These are phyloP conservation scores for Xestia c-nigrum DNA, from an alignment of 2,888 invertebrate genomes.

Conservation along the genomic window DNA sequence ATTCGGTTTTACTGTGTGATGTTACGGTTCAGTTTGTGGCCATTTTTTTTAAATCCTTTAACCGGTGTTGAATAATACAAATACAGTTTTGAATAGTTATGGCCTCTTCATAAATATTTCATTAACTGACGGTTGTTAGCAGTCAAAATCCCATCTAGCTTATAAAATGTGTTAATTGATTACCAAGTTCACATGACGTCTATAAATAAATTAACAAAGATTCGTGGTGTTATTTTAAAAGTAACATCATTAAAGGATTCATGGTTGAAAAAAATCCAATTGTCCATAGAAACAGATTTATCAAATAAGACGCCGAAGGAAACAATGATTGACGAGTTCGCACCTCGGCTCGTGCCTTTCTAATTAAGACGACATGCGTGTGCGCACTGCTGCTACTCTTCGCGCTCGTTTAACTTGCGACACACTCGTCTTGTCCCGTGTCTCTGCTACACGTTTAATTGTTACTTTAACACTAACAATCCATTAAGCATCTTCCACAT, in stretches of 20 bases:
- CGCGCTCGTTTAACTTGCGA: conserved; percentile 81
- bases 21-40: conserved; percentile 23
- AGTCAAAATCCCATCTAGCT: conserved; percentile 29
- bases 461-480: conserved; percentile 61
- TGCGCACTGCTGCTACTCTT: conserved; percentile 82
- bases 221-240: conserved; percentile 49
- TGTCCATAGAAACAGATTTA: conserved; percentile 81
- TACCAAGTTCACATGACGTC: conserved; percentile 31
- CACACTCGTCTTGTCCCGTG: conserved; percentile 76
- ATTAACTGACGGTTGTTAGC: conserved; percentile 1
- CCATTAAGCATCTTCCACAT: conserved; percentile 46
- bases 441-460: conserved; percentile 68
- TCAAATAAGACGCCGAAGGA: conserved; percentile 81
- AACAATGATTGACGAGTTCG: conserved; percentile 90
- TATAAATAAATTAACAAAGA: conserved; percentile 17
- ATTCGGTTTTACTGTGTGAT: conserved; percentile 54
- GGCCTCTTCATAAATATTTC: conserved; percentile 39
- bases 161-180: conserved; percentile 52
- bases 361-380: conserved; percentile 89
- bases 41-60: not conserved
- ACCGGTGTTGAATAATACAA: conserved; percentile 2
- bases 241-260: conserved; percentile 74
- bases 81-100: conserved; percentile 13
- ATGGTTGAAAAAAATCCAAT: conserved; percentile 81
- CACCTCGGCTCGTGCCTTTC: conserved; percentile 86